phyloP scores from a whole-genome alignment of 2,888 invertebrate genomes.

The Entomobrya proxima region DNA sequence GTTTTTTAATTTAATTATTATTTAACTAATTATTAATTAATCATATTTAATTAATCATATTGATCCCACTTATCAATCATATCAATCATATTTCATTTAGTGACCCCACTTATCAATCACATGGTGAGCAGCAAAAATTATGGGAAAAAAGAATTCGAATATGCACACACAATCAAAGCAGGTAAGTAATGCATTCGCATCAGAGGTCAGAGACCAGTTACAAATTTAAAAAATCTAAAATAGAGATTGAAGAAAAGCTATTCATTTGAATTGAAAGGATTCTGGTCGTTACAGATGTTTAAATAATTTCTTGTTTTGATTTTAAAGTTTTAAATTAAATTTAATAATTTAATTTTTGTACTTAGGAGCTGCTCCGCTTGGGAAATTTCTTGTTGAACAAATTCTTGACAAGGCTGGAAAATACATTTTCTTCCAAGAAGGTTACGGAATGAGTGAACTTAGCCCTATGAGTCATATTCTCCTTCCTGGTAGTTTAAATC shows the following conservation, averaged over 20 bases:
- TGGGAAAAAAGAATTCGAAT: slow-evolving; percentile 50
- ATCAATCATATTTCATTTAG: slow-evolving; percentile 62
- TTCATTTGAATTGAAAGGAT: too few relatives aligned
- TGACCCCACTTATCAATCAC: slow-evolving; percentile 63
- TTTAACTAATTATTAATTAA: too few relatives aligned
- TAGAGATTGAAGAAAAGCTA: too few relatives aligned
- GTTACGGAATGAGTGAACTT: slow-evolving; percentile 67
- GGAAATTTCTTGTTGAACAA: slow-evolving; percentile 39
- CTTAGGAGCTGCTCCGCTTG: slow-evolving; percentile 60
- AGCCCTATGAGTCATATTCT: slow-evolving; percentile 66
- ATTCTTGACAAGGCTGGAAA: slow-evolving; percentile 64
- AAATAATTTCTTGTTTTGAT: too few relatives aligned
- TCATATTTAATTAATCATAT: slow-evolving; percentile 16
- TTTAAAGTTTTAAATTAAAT: too few relatives aligned
- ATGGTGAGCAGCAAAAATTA: slow-evolving; percentile 55
- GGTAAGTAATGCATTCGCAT: slow-evolving; percentile 24
- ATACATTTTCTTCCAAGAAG: slow-evolving; percentile 66
- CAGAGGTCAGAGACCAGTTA: too few relatives aligned
- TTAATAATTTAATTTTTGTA: too few relatives aligned
- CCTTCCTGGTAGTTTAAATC: slow-evolving; percentile 60
- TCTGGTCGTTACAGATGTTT: too few relatives aligned
- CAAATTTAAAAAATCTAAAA: too few relatives aligned
- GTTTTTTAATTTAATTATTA: too few relatives aligned
- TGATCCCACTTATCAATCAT: too few relatives aligned
- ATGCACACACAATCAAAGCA: slow-evolving; percentile 45